These are phyloP conservation scores for Cotesia chilonis DNA, from an alignment of 1,140 invertebrate species.

Conservation along the genomic window DNA sequence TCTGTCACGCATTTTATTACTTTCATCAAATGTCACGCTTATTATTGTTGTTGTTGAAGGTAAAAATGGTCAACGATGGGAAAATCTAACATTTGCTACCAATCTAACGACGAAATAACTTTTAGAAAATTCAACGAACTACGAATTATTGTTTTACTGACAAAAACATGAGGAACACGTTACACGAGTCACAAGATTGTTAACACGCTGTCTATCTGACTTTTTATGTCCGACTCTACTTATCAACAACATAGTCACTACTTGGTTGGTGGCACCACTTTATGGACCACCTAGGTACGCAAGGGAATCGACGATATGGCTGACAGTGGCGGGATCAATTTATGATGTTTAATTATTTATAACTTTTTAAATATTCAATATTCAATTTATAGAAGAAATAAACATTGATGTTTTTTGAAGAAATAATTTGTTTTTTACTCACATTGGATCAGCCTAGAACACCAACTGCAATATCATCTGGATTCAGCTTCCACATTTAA, in stretches of 20 bases:
- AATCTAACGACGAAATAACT: too few relatives aligned
- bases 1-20: constrained; percentile 3
- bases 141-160: not conserved
- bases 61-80: not conserved
- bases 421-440: too few relatives aligned
- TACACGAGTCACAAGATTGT: constrained; percentile 22
- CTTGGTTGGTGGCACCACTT: constrained; percentile 5
- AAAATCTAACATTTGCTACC: not conserved
- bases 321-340: too few relatives aligned
- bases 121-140: too few relatives aligned
- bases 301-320: too few relatives aligned
- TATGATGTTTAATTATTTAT: too few relatives aligned
- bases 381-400: too few relatives aligned
- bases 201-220: constrained; percentile 22
- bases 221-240: constrained; percentile 10
- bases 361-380: too few relatives aligned
- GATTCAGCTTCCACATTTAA: too few relatives aligned
- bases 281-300: not conserved
- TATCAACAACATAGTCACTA: not conserved
- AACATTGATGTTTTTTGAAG: too few relatives aligned
- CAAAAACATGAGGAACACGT: constrained; percentile 3
- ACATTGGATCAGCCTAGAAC: too few relatives aligned
- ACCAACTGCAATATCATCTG: too few relatives aligned
- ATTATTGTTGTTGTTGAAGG: not conserved
- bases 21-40: not conserved